Evolutionary conservation across 1,140 invertebrate genomes (phyloP).

Genomic region (silkworm (Bombyx mori)): ASM3026992v2 NC_085110.1:3843501-3844000

Average conservation of each 20-base stretch:
- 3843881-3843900: background rate
- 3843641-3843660: constrained; percentile 10
- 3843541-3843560: no score
- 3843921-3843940: no score
- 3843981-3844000: background rate
- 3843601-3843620: no score
- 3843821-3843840: constrained; percentile 43
- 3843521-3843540: no score
- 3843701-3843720: constrained; percentile 37
- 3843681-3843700: constrained; percentile 12
- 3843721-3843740: constrained; percentile 39
- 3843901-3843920: background rate
- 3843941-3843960: background rate
- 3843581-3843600: no score
- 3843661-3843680: constrained; percentile 16
- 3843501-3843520: no score
- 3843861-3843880: background rate
- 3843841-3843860: constrained; percentile 9
- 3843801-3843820: constrained; percentile 55
- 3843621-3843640: constrained; percentile 15
- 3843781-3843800: constrained; percentile 28
- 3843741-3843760: constrained; percentile 26
- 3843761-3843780: constrained; percentile 13
- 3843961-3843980: constrained; percentile 19
- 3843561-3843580: no score